Evolutionary conservation across 2,113 vertebrate genomes (phyloP).

Genomic region (Orcinus orca): DNA sequence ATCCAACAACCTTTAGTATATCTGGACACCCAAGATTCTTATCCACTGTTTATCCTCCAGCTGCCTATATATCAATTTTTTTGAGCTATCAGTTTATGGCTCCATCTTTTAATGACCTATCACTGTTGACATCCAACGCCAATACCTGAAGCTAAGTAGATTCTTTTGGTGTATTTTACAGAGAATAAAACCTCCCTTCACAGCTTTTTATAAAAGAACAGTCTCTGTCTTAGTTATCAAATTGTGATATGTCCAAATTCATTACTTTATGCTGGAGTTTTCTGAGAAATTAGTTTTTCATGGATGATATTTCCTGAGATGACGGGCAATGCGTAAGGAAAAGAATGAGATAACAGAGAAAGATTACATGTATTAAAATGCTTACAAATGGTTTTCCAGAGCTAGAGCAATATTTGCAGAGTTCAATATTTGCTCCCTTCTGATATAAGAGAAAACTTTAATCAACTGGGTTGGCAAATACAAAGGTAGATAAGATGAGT

Average conservation of each 20-base stretch:
- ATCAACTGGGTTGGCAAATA: neutral
- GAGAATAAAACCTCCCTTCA: neutral
- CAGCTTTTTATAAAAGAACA: neutral
- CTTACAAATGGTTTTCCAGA: neutral
- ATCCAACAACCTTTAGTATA: neutral
- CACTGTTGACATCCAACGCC: neutral
- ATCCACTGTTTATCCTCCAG: neutral
- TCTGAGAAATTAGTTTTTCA: conserved; percentile 16
- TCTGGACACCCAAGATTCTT: neutral
- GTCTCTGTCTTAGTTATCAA: conserved; percentile 12
- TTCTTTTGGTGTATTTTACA: neutral
- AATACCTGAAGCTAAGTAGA: neutral
- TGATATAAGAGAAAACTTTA: conserved; percentile 36
- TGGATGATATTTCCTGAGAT: neutral
- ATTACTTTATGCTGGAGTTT: conserved; percentile 34
- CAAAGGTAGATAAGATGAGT: neutral
- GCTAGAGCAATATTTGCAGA: neutral
- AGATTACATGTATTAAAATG: neutral
- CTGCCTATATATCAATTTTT: neutral
- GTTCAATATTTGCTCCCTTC: neutral
- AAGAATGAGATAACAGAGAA: neutral
- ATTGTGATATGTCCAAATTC: neutral
- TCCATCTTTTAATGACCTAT: neutral
- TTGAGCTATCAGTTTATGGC: neutral
- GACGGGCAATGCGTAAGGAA: neutral